Evolutionary conservation across 2,888 invertebrate species (phyloP).

Genomic region (Osmoderma eremita): DNA sequence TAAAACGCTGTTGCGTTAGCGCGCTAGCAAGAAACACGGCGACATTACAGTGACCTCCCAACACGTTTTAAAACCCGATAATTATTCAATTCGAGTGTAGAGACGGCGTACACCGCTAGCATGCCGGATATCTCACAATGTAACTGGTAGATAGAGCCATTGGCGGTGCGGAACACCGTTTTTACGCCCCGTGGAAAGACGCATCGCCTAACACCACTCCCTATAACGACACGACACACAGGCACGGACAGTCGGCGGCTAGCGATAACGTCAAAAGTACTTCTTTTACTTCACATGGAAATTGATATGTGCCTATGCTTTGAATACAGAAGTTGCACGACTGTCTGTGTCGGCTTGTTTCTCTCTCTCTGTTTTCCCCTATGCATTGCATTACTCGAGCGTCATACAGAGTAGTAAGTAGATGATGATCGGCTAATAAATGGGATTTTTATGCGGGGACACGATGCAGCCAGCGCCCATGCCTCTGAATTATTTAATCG

Average conservation of each 20-base stretch:
- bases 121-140: constrained; percentile 48
- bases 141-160: constrained; percentile 24
- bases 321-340: constrained; percentile 22
- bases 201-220: constrained; percentile 6
- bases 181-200: constrained; percentile 1
- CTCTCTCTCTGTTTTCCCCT: too few relatives aligned
- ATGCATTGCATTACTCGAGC: too few relatives aligned
- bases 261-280: constrained; percentile 29
- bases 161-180: constrained; percentile 1
- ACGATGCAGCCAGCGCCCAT: constrained; percentile 6
- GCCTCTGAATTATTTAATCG: constrained; percentile 33
- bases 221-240: constrained; percentile 2
- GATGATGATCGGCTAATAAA: constrained; percentile 27
- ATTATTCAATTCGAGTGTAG: constrained; percentile 59
- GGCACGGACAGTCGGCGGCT: background rate
- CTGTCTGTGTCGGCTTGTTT: too few relatives aligned
- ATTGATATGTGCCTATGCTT: constrained; percentile 28
- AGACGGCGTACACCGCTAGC: constrained; percentile 46
- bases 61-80: constrained; percentile 57
- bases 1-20: too few relatives aligned
- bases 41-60: constrained; percentile 58
- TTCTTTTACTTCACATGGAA: constrained; percentile 28
- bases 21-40: constrained; percentile 22
- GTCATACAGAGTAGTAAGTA: too few relatives aligned
- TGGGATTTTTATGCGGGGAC: constrained; percentile 35